Percentiles rank a stretch among this genome's conserved stretches.
Evolutionary conservation across 2,888 invertebrate genomes (phyloP).

Genomic region (Pseudolycoriella hygida): DNA sequence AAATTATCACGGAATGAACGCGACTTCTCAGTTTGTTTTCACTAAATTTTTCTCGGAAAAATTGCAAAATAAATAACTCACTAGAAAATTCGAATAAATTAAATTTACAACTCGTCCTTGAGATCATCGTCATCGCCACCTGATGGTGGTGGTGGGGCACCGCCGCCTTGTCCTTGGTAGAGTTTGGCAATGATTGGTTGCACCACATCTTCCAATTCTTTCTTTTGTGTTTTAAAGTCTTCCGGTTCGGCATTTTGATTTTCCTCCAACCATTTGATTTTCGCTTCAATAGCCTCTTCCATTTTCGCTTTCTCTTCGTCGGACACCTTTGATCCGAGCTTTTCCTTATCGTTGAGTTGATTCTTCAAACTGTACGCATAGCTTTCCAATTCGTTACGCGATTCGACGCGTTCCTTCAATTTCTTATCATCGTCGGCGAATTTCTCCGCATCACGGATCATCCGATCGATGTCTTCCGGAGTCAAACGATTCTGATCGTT

Average conservation of each 20-base stretch:
- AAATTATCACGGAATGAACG: too few relatives aligned
- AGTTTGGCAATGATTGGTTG: conserved; percentile 96
- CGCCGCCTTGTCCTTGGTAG: conserved; percentile 73
- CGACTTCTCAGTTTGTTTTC: too few relatives aligned
- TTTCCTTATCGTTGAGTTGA: conserved; percentile 91
- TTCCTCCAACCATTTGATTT: conserved; percentile 95
- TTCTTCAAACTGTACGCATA: conserved; percentile 97
- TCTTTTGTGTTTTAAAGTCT: conserved; percentile 88
- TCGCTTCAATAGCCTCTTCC: conserved; percentile 89
- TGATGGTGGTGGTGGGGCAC: conserved; percentile 52
- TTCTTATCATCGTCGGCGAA: conserved; percentile 99
- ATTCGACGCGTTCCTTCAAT: conserved; percentile 86
- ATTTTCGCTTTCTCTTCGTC: conserved; percentile 87
- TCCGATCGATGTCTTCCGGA: conserved; percentile 95
- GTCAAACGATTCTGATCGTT: conserved; percentile 95
- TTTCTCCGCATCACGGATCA: conserved; percentile 98
- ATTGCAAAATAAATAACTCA: neutral
- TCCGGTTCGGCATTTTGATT: conserved; percentile 86
- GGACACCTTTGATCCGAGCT: conserved; percentile 77
- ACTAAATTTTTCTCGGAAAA: neutral
- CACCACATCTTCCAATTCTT: conserved; percentile 83
- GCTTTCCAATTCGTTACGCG: conserved; percentile 91
- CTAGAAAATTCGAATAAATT: neutral
- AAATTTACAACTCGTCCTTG: conserved; percentile 63
- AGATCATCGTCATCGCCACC: conserved; percentile 54